Evolutionary conservation across 2,888 invertebrate species (phyloP).

Genomic region (Charanyca ferruginea): DNA sequence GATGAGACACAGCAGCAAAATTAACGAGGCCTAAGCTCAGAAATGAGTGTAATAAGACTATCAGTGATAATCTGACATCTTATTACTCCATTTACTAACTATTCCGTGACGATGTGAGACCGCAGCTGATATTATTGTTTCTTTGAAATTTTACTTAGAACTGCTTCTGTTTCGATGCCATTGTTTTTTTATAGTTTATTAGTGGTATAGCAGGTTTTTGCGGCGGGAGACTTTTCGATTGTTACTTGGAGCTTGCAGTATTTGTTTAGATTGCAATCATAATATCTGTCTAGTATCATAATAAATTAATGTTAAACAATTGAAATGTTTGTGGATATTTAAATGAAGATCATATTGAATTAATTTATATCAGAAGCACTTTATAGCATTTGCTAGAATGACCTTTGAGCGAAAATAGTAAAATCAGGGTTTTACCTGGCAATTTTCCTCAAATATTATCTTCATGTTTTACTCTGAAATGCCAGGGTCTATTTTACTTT

Average conservation of each 20-base stretch:
- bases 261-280: conserved; percentile 38
- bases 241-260: conserved; percentile 20
- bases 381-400: not conserved
- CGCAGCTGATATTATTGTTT: conserved; percentile 64
- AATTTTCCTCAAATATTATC: not conserved
- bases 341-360: not conserved
- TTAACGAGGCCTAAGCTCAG: not conserved
- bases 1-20: not conserved
- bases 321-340: not conserved
- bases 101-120: conserved; percentile 53
- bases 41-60: no score
- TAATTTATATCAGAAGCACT: not conserved
- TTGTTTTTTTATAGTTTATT: conserved; percentile 53
- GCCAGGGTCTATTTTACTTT: no score
- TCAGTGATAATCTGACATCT: not conserved
- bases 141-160: conserved; percentile 68
- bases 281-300: not conserved
- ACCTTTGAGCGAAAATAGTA: not conserved
- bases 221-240: conserved; percentile 27
- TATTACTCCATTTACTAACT: conserved; percentile 13
- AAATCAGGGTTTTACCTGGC: not conserved
- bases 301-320: not conserved
- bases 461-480: not conserved
- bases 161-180: conserved; percentile 60
- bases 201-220: conserved; percentile 58